Evolutionary conservation across 2,113 vertebrate genomes (phyloP), one percentile per base, ranked within the genome.

Genomic region (Hippoglossus stenolepis): DNA sequence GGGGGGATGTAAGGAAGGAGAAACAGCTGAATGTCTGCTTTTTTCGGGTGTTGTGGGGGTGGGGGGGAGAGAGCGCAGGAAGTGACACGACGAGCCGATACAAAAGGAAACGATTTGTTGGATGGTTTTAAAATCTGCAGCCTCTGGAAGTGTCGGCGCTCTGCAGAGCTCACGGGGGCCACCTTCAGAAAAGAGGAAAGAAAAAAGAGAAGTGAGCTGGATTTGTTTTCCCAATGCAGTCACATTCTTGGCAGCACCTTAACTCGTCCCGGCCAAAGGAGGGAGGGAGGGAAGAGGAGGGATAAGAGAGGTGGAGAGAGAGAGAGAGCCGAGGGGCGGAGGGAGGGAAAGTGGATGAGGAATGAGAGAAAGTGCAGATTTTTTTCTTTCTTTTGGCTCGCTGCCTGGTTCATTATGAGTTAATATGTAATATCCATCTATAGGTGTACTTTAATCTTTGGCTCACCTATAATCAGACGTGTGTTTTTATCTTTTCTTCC

Each of bases 211-310:
- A 75, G 77, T 61, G 80, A 81, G 77, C 62, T 82, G 79, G 77
- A 90, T 93, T 91, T 88, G 87, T 92, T 93, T 93, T 93, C 87
- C 86, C 80, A 87, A 87, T 45, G 67, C 74, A 73, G 85, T 92
- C 86, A 90, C 89, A 91, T 93, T 90, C 92, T 93, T 94, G 93
- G 93, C 91, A 90, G 71, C 69, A 49, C 87, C 84, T 85, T 79
- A 4, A 51, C 73, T 40, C 49, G 78, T 78, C 79, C 82, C 80
- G 88, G 92, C 93, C 92, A 93, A 67, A 85, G 70, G 77, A 79
- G 89, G 70, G 77, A 79, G 89, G 79, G 73, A 80, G 82, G 89
- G 88, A 85, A 85, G 83, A 81, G 85, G 74, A 84, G 87, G 78
- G 75, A 77, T 63, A 49, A 83, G 75, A 58, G 77, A 75, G 74